Base-by-base conservation (phyloP, 2,888 invertebrate species). In the Papilio gigon region DNA sequence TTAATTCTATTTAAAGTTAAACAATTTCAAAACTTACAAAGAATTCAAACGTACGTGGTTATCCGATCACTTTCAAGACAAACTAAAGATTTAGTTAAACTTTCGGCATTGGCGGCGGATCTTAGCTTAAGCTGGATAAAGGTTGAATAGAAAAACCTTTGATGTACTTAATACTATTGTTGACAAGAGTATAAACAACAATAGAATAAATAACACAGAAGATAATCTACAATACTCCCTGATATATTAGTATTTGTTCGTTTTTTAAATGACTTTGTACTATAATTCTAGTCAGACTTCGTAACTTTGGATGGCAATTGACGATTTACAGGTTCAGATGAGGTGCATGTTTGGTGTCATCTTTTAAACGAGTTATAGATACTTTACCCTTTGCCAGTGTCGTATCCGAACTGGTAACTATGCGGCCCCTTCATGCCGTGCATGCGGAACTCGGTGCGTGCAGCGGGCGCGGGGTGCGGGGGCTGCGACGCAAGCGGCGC, bases 351-450 rank as follows among this genome's bases (percentile, higher is more conserved):
- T n/a, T n/a, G n/a, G n/a, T n/a, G n/a, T n/a, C n/a, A n/a, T n/a
- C n/a, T n/a, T n/a, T n/a, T n/a, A n/a, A n/a, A n/a, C n/a, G n/a
- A n/a, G 81, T 1, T 50, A 25, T 27, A 14, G 27, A n/a, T 53
- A 27, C 25, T 53, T 92, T 91, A 96, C 97, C 96, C 96, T 89
- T 95, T 94, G 78, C 97, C 97, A 62, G 96, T 97, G 82, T 97
- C 96, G 84, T 93, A 96, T 78, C 97, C 97, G 85, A 96, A 97
- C 85, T 96, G 95, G 84, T 97, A 97, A 74, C 95, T 95, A 80
- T 95, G 93, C 0, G 97, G 97, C 56, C 97, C 97, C 75, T 95
- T 94, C 88, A 96, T 95, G 72, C 97, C 97, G 77, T 95, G 95
- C 92, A 97, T 94, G 80, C 96, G 95, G 91, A 96, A 97, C 81